A percentile compares a stretch with the other conserved stretches of the same genome.
phyloP scores from a whole-genome alignment of 2,888 invertebrate genomes.

The Troides helena region DNA sequence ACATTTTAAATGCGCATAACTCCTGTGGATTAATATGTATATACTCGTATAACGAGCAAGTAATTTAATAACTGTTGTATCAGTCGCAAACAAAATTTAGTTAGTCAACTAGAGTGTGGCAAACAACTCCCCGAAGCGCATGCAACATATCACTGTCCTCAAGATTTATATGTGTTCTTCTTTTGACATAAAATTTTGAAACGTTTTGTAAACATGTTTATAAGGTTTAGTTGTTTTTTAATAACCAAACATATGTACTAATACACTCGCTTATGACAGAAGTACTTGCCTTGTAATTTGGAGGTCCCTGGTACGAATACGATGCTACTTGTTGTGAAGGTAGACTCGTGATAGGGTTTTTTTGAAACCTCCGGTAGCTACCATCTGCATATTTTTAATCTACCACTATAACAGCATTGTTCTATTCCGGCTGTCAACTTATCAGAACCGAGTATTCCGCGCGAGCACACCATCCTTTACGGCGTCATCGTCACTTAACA shows the following conservation, averaged over 20 bases:
- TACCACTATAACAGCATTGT: too few species aligned
- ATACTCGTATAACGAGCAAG: background rate
- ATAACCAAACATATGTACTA: background rate
- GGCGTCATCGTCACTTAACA: too few species aligned
- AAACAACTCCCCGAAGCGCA: background rate
- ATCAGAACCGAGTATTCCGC: too few species aligned
- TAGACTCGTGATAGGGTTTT: too few species aligned
- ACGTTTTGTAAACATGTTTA: background rate
- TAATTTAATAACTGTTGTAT: background rate
- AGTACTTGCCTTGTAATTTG: too few species aligned
- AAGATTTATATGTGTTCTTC: background rate
- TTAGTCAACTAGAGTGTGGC: background rate
- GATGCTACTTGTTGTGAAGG: too few species aligned
- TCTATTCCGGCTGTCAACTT: too few species aligned
- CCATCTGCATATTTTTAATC: too few species aligned
- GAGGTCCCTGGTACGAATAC: too few species aligned
- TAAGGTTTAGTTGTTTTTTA: background rate
- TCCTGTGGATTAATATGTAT: background rate
- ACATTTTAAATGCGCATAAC: background rate
- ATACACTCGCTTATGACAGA: background rate
- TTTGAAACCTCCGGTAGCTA: too few species aligned
- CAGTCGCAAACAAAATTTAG: background rate
- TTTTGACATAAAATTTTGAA: background rate
- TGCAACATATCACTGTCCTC: conserved; percentile 1
- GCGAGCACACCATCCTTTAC: too few species aligned